These are phyloP conservation scores for Physella acuta DNA, from an alignment of 1,140 invertebrate genomes.

Conservation along the genomic window DNA sequence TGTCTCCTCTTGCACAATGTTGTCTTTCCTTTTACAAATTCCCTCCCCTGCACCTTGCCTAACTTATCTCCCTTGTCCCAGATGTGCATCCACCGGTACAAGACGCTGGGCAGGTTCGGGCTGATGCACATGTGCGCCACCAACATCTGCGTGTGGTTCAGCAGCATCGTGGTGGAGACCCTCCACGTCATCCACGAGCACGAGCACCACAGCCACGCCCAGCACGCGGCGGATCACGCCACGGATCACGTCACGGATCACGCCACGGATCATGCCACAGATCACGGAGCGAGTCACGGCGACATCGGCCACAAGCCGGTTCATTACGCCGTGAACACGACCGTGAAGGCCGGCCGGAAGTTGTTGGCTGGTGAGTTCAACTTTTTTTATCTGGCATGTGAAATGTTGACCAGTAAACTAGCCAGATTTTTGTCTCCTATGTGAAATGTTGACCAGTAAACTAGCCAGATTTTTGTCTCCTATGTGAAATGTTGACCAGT, in stretches of 20 bases:
- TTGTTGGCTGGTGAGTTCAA: neutral
- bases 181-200: constrained; percentile 30
- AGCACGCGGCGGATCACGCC: neutral
- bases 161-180: constrained; percentile 41
- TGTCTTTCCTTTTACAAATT: no score
- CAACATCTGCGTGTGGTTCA: constrained; percentile 85
- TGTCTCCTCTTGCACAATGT: no score
- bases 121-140: constrained; percentile 97
- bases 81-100: constrained; percentile 62
- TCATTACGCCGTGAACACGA: neutral
- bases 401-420: no score
- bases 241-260: neutral
- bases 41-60: no score
- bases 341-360: neutral
- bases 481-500: no score
- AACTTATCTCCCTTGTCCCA: no score
- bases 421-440: no score
- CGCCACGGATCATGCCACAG: no score
- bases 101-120: constrained; percentile 92
- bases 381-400: no score
- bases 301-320: neutral
- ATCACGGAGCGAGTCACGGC: neutral
- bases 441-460: no score
- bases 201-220: neutral
- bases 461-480: no score